These are phyloP conservation scores for Dryas iulia DNA, from an alignment of 1,140 invertebrate genomes.

Conservation along the genomic window DNA sequence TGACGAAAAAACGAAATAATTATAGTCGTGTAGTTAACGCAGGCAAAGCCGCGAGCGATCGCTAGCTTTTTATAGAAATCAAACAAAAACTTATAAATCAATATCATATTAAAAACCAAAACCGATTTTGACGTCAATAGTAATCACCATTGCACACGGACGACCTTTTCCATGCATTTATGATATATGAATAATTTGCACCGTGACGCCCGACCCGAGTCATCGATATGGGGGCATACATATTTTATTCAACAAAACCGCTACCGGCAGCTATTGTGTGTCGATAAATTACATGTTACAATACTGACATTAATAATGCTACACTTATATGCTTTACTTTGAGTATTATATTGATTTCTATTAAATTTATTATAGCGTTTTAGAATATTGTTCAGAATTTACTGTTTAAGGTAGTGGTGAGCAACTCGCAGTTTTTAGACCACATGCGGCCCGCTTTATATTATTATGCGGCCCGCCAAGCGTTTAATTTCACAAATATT, in stretches of 20 bases:
- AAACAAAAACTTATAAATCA: not conserved
- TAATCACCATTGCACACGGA: not conserved
- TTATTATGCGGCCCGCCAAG: no score
- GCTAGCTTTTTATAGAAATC: no score
- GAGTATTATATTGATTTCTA: not conserved
- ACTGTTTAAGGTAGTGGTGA: no score
- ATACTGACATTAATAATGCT: not conserved
- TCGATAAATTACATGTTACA: not conserved
- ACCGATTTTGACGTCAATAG: not conserved
- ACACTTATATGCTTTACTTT: not conserved
- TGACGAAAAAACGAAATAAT: no score
- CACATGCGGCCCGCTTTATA: no score
- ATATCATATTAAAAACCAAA: not conserved
- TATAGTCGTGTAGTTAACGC: no score
- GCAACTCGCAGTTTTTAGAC: no score
- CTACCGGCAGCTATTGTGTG: not conserved
- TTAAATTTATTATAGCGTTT: not conserved
- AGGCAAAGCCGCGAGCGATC: no score
- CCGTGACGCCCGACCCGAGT: not conserved
- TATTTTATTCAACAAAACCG: conserved; percentile 3
- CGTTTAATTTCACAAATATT: no score
- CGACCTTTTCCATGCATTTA: not conserved
- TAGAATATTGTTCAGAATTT: no score
- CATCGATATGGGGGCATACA: not conserved
- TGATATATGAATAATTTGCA: not conserved